Percentiles rank a stretch among this genome's conserved stretches.
These are phyloP conservation scores for Liopterus haemorrhoidalis DNA, from an alignment of 2,888 invertebrate species.

Conservation along the genomic window DNA sequence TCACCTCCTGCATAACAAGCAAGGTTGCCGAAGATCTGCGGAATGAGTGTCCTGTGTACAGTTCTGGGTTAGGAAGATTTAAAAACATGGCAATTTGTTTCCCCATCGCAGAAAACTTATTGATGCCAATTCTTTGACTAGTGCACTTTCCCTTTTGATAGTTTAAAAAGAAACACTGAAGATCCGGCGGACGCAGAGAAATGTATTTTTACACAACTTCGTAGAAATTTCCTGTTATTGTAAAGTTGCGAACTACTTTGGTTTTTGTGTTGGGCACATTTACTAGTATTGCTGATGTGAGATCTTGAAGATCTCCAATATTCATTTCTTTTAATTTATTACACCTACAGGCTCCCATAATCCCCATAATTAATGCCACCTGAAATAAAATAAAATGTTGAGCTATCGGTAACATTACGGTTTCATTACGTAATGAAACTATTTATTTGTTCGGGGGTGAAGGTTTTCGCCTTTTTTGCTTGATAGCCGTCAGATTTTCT, in stretches of 20 bases:
- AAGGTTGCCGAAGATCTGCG: too few species aligned
- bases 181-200: slow-evolving; percentile 14
- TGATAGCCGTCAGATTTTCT: slow-evolving; percentile 28
- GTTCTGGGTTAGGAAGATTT: not conserved
- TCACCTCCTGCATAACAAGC: too few species aligned
- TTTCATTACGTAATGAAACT: slow-evolving; percentile 31
- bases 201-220: slow-evolving; percentile 18
- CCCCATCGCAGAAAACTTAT: slow-evolving; percentile 3
- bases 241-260: slow-evolving; percentile 22
- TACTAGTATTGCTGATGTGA: slow-evolving; percentile 17
- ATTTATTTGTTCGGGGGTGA: slow-evolving; percentile 27
- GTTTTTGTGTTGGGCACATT: slow-evolving; percentile 22
- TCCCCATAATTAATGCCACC: slow-evolving; percentile 25
- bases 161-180: not conserved
- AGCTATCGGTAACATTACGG: too few species aligned
- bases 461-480: slow-evolving; percentile 30
- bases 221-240: slow-evolving; percentile 19
- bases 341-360: slow-evolving; percentile 27
- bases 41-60: not conserved
- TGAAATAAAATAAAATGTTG: slow-evolving; percentile 17
- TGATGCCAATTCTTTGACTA: not conserved
- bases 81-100: not conserved
- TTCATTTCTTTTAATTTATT: slow-evolving; percentile 25
- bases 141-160: slow-evolving; percentile 1
- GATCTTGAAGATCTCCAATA: slow-evolving; percentile 20